Evolutionary conservation across 1,140 invertebrate genomes (phyloP).

Genomic region (Drosophila tsacasi): DNA sequence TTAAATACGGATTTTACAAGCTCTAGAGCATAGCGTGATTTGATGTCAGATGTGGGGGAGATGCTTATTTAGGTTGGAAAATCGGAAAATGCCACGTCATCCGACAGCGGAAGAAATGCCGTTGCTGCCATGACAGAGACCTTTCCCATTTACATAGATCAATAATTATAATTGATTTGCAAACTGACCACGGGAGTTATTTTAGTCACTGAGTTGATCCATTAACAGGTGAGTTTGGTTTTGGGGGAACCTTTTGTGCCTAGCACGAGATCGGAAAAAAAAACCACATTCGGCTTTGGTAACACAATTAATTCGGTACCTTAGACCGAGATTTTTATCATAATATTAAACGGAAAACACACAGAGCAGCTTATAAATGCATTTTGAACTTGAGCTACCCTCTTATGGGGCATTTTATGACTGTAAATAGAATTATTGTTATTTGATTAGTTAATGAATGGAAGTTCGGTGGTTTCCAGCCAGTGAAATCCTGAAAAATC

Average conservation of each 20-base stretch:
- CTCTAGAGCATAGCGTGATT: constrained; percentile 38
- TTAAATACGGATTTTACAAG: constrained; percentile 4
- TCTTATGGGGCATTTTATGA: not conserved
- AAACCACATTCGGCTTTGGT: constrained; percentile 23
- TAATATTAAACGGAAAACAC: not conserved
- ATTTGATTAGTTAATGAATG: not conserved
- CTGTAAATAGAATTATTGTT: not conserved
- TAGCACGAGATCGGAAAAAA: constrained; percentile 24
- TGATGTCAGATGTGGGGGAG: not conserved
- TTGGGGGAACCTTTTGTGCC: constrained; percentile 28
- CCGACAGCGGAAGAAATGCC: constrained; percentile 21
- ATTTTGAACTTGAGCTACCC: not conserved
- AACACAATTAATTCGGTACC: constrained; percentile 27
- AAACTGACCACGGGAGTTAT: constrained; percentile 1
- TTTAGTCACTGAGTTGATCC: constrained; percentile 22
- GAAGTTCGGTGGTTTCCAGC: not conserved
- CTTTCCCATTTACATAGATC: constrained; percentile 41
- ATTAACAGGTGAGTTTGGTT: constrained; percentile 22
- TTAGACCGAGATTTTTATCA: not conserved
- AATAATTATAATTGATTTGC: constrained; percentile 31
- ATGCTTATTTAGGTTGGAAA: not conserved
- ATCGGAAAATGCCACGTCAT: constrained; percentile 27
- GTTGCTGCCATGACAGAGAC: not conserved
- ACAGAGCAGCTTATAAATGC: not conserved
- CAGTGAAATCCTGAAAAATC: not conserved